Percentiles rank a stretch among this genome's conserved stretches.
These are phyloP conservation scores for Chalcosyrphus nemorum DNA, from an alignment of 2,888 invertebrate species.

Conservation along the genomic window DNA sequence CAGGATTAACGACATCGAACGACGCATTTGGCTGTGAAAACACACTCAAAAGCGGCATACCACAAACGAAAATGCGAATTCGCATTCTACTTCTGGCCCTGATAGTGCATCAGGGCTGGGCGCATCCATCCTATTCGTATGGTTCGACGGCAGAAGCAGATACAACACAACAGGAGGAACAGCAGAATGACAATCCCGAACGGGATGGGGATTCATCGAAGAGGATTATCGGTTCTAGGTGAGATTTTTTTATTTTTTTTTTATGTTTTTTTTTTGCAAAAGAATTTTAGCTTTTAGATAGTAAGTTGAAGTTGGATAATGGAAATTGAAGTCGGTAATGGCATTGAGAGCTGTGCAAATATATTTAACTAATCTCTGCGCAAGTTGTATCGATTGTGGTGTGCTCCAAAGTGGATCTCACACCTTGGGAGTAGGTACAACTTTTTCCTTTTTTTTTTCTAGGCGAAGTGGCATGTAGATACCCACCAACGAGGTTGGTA, in stretches of 20 bases:
- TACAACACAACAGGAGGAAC: constrained; percentile 5
- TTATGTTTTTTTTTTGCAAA: constrained; percentile 34
- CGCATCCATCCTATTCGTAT: constrained; percentile 65
- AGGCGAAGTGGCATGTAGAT: neutral
- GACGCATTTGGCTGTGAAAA: constrained; percentile 37
- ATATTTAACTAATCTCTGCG: constrained; percentile 51
- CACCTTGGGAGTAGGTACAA: neutral
- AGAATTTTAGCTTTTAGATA: neutral
- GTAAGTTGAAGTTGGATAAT: constrained; percentile 45
- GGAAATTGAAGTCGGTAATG: constrained; percentile 25
- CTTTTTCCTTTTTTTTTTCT: neutral
- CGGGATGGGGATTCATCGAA: constrained; percentile 83
- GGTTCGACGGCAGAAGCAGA: constrained; percentile 53
- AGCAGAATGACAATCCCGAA: constrained; percentile 72
- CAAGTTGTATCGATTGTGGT: constrained; percentile 28
- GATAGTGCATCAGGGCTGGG: constrained; percentile 68
- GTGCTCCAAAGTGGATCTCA: neutral
- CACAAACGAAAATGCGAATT: constrained; percentile 73
- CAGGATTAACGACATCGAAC: constrained; percentile 51
- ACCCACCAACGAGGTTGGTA: neutral
- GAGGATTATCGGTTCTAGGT: constrained; percentile 86
- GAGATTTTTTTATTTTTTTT: constrained; percentile 74
- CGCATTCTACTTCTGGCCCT: constrained; percentile 65
- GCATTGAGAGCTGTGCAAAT: constrained; percentile 51
- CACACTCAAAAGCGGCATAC: constrained; percentile 54